Base-by-base conservation (phyloP, 2,888 invertebrate genomes). In the Tetramorium bicarinatum region DNA sequence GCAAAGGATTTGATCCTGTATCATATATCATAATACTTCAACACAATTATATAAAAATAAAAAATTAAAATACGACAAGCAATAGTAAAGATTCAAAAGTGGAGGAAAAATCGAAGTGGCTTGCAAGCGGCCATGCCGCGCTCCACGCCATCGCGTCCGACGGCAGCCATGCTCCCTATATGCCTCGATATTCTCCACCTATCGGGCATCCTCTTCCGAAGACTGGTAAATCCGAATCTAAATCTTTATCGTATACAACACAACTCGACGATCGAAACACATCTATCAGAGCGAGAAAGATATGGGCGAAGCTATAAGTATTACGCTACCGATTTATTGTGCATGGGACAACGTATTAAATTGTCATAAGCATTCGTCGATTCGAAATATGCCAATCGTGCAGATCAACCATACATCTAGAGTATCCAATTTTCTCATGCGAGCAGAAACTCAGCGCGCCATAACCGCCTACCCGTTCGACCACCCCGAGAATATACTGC, bases 81-180 rank as follows among this genome's bases (percentile, higher is more conserved):
- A 44, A 79, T 64, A 82, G 47, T 15, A 76, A 76, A 69, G 59
- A 82, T 29, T 25, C n/a, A 56, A 75, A 85, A 84, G 83, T 88
- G 74, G 85, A 85, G 84, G 85, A 84, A 88, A 85, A 87, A 84
- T 84, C 56, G 79, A 67, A 86, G 85, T 84, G 83, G 80, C 86
- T 88, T 83, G 86, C 83, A 87, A 86, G 81, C 87, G 80, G 86
- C 76, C 85, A 81, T 87, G 56, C 83, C 82, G 29, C 49, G 38
- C 72, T 85, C 85, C 54, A 82, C 91, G 90, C 92, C 92, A 92
- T 93, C 90, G 29, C 47, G 83, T 87, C 92, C 92, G 92, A 91
- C 92, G 92, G 92, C 92, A 87, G 92, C 93, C 93, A 93, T 93
- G 82, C 84, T 86, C 69, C 15, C 52, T 49, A 8, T 9, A 77